Evolutionary conservation across 2,113 vertebrate genomes (phyloP).

Genomic region (Noturus placidus): DNA sequence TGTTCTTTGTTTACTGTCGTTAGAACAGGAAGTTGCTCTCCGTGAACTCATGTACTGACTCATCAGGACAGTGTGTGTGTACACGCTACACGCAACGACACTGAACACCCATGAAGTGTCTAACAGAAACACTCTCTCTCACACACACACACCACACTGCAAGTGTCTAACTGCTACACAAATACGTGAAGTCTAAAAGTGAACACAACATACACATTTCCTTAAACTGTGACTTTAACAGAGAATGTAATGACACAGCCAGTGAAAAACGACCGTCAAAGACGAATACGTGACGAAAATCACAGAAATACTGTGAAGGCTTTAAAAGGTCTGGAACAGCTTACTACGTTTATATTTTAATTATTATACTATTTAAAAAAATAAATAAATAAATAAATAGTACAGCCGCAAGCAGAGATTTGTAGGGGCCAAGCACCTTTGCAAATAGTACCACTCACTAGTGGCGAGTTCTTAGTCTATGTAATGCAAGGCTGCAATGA

Average conservation of each 20-base stretch:
- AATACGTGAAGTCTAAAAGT: not conserved
- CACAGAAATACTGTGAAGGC: not conserved
- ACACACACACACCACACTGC: not conserved
- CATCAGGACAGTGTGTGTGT: not conserved
- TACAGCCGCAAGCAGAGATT: too few relatives aligned
- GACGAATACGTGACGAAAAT: not conserved
- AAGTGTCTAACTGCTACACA: not conserved
- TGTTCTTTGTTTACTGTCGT: not conserved
- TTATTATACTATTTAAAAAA: not conserved
- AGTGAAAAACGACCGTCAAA: not conserved
- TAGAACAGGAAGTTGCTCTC: not conserved
- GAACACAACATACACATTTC: not conserved
- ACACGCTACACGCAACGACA: not conserved
- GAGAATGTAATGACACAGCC: not conserved
- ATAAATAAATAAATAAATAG: too few relatives aligned
- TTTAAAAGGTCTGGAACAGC: not conserved
- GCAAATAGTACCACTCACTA: too few relatives aligned
- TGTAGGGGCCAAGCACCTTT: too few relatives aligned
- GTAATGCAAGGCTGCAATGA: too few relatives aligned
- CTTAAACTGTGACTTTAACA: not conserved
- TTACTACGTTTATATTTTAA: not conserved
- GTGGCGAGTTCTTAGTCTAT: too few relatives aligned
- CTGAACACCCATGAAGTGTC: too few relatives aligned
- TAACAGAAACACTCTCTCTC: too few relatives aligned
- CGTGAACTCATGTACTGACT: not conserved